Evolutionary conservation across 1,140 invertebrate species (phyloP), one percentile per base, ranked within the genome.

Genomic region (Araneus ventricosus): DNA sequence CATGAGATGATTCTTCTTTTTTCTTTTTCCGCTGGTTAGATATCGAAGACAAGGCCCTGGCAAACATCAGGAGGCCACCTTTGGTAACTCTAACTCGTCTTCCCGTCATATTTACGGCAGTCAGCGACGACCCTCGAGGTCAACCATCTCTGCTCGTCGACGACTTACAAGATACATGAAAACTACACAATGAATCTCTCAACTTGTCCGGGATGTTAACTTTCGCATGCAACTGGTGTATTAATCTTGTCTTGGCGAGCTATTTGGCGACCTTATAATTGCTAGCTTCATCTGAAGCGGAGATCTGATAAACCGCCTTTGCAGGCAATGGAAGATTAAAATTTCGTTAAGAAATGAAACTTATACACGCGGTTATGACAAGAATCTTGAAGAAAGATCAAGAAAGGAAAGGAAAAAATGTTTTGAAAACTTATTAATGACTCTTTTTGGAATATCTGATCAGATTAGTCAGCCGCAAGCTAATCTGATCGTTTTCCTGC

Each of bases 21-120:
- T 70, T 41, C 17, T 63, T 39, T 82, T 75, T 41, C 17, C 57
- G 39, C 57, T 59, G 63, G 41, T 75, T 75, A 61, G 79, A 59
- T 84, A 82, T 91, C 89, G 75, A 27, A 59, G 39, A 59, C 67
- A 59, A 90, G 75, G 22, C 45, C 45, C 89, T 91, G 89, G 89
- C 14, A 30, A 91, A 57, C 79, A 91, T 91, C 89, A 91, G 79
- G 89, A 84, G 89, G 89, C 79, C 89, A 75, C 79, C 70, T 87
- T 87, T 79, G 88, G 79, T 70, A 79, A 34, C 70, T 41, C 67
- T 84, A 91, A 84, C 89, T 91, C 89, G 75, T 91, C 89, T 91
- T 45, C 79, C 63, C 89, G 52, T 91, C 89, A 91, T 91, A 91
- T 91, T 91, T 91, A 91, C 89, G 89, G 79, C 89, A 79, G 39